Base-by-base conservation (phyloP, 1,140 invertebrate species). In the Oscheius sp. region DNA sequence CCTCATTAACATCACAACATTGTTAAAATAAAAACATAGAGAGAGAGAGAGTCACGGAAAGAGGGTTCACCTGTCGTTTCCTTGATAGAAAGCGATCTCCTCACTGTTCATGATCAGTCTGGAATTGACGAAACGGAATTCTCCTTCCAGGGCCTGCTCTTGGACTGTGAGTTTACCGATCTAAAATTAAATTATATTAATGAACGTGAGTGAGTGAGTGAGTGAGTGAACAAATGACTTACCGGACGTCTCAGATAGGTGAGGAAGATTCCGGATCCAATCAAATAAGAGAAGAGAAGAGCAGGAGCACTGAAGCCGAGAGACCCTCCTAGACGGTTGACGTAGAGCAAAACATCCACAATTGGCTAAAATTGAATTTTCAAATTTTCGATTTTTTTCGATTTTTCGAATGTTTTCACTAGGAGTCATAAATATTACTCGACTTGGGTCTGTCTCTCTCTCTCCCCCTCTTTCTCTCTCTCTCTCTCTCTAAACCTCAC, bases 21-120 rank as follows among this genome's bases (percentile, higher is more conserved):
- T n/a, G n/a, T n/a, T n/a, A n/a, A n/a, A n/a, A n/a, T n/a, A n/a
- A n/a, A n/a, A n/a, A n/a, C n/a, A n/a, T n/a, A n/a, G n/a, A n/a
- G n/a, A n/a, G n/a, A n/a, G n/a, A n/a, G n/a, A n/a, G n/a, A n/a
- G n/a, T n/a, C n/a, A n/a, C n/a, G n/a, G n/a, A 23, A 63, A 65
- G 20, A 32, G 10, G 38, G n/a, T 10, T 42, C 4, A 55, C 65
- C 65, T 72, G 20, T 68, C 32, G 31, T 68, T 67, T 36, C 71
- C 80, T 86, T 94, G 89, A 85, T 97, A 98, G 86, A 98, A 99
- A 1, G 95, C 95, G 73, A 98, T 90, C 87, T 99, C 96, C 87
- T 99, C 96, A 23, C 94, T 93, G 86, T 98, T 97, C 0, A 93
- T 94, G 49, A 98, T 98, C 2, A 99, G 86, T 32, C 96, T 88